Base-by-base conservation (phyloP, 2,113 vertebrate species). In the Ginglymostoma cirratum region DNA sequence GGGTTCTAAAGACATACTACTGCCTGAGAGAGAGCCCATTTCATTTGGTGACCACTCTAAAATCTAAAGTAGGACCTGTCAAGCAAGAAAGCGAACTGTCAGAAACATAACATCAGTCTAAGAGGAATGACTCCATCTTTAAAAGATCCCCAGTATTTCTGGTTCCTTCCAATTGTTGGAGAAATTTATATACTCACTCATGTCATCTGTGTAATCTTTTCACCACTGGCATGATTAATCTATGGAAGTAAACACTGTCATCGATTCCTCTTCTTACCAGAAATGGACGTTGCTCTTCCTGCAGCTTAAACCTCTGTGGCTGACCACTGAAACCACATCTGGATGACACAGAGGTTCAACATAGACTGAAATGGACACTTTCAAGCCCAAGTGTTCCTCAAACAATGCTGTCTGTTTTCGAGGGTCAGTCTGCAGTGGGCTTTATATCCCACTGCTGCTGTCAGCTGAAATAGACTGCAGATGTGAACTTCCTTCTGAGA, bases 251-350 rank as follows among this genome's bases (percentile, higher is more conserved):
- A 76, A 69, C 94, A 34, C 52, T 52, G 94, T 95, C 94, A 95
- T 69, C 67, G 27, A 95, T 72, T 76, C 94, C 42, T 72, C 94
- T 94, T 67, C 67, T 95, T 95, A 95, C 94, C 94, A 72, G 94
- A 95, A 95, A 95, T 52, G 94, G 67, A 95, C 67, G 23, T 72
- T 52, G 15, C 66, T 76, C 94, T 72, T 72, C 94, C 94, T 95
- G 67, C 67, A 45, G 67, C 42, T 95, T 76, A 52, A 76, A 45
- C 94, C 94, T 95, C 69, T 95, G 94, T 95, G 94, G 94, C 24
- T 52, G 67, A 95, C 94, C 94, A 95, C 94, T 52, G 45, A 70
- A 76, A 38, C 94, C 94, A 76, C 42, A 95, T 10, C 94, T 52
- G 42, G 24, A 95, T 95, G 94, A 95, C 69, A 95, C 42, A 76